Evolutionary conservation across 2,888 invertebrate species (phyloP), one percentile per base, ranked within the genome.

Genomic region (Rotaria socialis): DNA sequence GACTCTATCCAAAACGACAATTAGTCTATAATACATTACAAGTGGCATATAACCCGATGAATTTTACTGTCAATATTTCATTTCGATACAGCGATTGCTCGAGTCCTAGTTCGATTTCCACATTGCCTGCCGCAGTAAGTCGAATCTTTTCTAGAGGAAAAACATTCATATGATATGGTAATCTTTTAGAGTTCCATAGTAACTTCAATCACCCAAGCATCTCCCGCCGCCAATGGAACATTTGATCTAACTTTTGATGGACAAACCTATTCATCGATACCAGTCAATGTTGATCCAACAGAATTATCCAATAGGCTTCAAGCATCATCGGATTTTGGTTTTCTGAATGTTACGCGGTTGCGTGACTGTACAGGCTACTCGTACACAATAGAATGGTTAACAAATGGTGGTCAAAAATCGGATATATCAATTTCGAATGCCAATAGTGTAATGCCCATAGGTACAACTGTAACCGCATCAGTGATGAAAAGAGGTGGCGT

Each of bases 281-380:
- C 43, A 35, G 84, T 58, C 5, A 35, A 84, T 52, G 85, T 85
- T 27, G 47, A 35, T 3, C 41, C 47, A 35, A 22, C 27, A 19
- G 74, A 55, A n/a, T n/a, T 86, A 4, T 35, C 67, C 14, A 52
- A 35, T 74, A 55, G 67, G 27, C 16, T 86, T 22, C 75, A 86
- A 50, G 19, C 55, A 74, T n/a, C 35, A 22, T 80, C 67, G 6
- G 55, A 58, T 27, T 74, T 86, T 11, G 86, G 86, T 16, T 43
- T 47, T 43, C 41, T 85, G 3, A 75, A 67, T 56, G 85, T 86
- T 4, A 35, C 19, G 2, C 35, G 86, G 22, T 47, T 27, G 4
- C 47, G 47, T 27, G 74, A 86, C 19, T 86, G 86, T 74, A 85
- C 86, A 35, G 86, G 86, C 10, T 86, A 85, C 74, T 85, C 85